Evolutionary conservation across 2,113 vertebrate genomes (phyloP).

Genomic region (Nibea albiflora): DNA sequence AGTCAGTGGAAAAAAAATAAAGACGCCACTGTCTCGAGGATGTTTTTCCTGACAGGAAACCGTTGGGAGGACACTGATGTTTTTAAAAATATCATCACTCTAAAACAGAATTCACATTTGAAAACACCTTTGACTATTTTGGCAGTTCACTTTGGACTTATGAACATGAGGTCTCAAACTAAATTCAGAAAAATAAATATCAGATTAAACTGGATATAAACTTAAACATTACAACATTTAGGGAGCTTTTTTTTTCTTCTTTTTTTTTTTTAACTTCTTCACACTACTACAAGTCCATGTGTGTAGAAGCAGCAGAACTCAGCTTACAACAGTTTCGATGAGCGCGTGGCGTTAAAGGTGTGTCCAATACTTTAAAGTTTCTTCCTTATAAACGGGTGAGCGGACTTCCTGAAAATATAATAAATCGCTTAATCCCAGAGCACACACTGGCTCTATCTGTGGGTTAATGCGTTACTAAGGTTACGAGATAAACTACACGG

Average conservation of each 20-base stretch:
- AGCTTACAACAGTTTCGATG: conserved; percentile 1
- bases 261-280: background rate
- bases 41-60: conserved; percentile 30
- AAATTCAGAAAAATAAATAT: conserved; percentile 4
- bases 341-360: background rate
- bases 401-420: conserved; percentile 17
- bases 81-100: conserved; percentile 13
- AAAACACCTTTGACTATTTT: conserved; percentile 18
- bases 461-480: conserved; percentile 6
- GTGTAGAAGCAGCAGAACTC: conserved; percentile 5
- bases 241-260: background rate
- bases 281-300: background rate
- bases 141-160: conserved; percentile 60
- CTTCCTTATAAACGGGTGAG: background rate
- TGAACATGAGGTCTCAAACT: conserved; percentile 58
- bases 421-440: background rate
- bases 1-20: conserved; percentile 1
- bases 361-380: background rate
- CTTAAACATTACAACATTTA: conserved; percentile 9
- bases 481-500: conserved; percentile 2
- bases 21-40: background rate
- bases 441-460: background rate
- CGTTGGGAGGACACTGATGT: conserved; percentile 13
- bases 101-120: conserved; percentile 35
- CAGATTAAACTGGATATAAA: conserved; percentile 6